A percentile compares a stretch with the other conserved stretches of the same genome.
Conservation (phyloP, 2,797 vertebrate species). For the Chelon auratus region DNA sequence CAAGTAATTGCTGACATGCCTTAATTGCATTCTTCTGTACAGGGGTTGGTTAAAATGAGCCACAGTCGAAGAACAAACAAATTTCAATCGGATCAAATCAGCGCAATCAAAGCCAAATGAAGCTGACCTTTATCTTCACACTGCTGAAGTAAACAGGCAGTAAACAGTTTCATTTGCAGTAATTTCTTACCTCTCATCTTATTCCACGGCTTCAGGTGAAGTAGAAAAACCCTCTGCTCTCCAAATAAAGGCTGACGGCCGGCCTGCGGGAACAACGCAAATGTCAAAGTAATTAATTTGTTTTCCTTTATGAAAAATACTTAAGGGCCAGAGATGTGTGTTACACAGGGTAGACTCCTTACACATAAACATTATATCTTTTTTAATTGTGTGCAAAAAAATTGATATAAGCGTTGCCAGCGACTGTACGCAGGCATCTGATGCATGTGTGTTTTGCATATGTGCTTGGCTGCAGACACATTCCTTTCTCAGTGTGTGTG, state of each 20-base stretch:
- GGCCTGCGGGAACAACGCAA: conserved; percentile 52
- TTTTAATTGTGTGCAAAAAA: conserved; percentile 48
- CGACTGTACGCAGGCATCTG: conserved; percentile 5
- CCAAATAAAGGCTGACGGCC: conserved; percentile 35
- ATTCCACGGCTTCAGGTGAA: conserved; percentile 36
- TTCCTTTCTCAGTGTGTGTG: conserved; percentile 4
- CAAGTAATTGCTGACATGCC: too few species aligned
- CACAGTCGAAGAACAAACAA: not conserved
- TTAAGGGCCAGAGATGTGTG: conserved; percentile 25
- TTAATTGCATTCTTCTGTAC: not conserved
- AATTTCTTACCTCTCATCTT: conserved; percentile 47
- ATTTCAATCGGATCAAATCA: conserved; percentile 32
- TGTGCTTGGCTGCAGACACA: not conserved
- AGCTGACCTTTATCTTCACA: conserved; percentile 40
- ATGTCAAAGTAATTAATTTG: conserved; percentile 51
- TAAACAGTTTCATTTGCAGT: conserved; percentile 38
- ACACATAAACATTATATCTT: conserved; percentile 6
- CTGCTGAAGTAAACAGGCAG: conserved; percentile 25
- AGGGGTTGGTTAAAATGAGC: not conserved
- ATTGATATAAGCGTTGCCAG: conserved; percentile 33
- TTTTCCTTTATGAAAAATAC: conserved; percentile 45
- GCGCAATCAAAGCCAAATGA: conserved; percentile 32
- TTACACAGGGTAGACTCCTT: conserved; percentile 13
- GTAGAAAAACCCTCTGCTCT: conserved; percentile 22
- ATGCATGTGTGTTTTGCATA: conserved; percentile 14